phyloP scores from a whole-genome alignment of 2,113 vertebrate genomes.

The Bolborhynchus lineola region DNA sequence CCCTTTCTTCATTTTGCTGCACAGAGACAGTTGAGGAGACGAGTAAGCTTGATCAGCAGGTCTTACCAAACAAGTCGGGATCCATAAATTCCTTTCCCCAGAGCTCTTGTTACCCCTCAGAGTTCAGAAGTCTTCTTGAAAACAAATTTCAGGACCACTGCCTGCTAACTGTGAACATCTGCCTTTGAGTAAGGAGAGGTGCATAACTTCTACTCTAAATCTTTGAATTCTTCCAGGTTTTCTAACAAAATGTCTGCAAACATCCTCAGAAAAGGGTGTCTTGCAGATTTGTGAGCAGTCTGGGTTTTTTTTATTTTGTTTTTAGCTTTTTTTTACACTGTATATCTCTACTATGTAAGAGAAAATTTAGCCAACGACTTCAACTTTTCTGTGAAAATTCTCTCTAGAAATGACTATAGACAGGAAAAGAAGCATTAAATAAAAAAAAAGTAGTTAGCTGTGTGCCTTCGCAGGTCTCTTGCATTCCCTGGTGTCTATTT shows the following conservation, averaged over 20 bases:
- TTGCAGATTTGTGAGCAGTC: not conserved
- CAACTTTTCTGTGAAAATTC: not conserved
- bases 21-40: not conserved
- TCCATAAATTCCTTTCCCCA: not conserved
- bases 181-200: not conserved
- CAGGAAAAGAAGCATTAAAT: not conserved
- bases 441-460: not conserved
- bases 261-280: not conserved
- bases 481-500: not conserved
- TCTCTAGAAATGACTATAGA: not conserved
- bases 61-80: not conserved
- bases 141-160: not conserved
- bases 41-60: not conserved
- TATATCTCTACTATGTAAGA: not conserved
- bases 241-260: not conserved
- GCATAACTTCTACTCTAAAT: not conserved
- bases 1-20: not conserved
- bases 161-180: not conserved
- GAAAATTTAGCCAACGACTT: not conserved
- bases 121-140: not conserved
- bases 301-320: rapidly evolving
- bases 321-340: not conserved
- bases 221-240: not conserved
- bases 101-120: not conserved
- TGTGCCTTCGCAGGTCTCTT: not conserved